phyloP scores from a whole-genome alignment of 2,797 vertebrate species.

The Hoplostethus atlanticus region DNA sequence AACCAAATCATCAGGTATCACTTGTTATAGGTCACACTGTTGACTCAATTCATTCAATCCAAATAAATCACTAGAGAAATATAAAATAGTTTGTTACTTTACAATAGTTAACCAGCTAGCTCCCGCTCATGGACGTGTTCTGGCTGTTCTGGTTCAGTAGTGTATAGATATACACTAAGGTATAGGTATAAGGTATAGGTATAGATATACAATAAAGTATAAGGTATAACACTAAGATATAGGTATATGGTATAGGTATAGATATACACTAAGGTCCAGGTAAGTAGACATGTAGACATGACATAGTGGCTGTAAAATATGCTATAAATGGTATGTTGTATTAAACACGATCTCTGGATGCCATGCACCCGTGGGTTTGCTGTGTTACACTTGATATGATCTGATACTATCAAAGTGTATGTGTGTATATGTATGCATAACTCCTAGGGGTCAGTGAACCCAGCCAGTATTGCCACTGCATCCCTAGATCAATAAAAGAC shows the following conservation, averaged over 20 bases:
- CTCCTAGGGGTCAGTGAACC: background rate
- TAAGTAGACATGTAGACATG: background rate
- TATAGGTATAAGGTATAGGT: too few species aligned
- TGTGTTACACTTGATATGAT: background rate
- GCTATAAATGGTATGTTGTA: background rate
- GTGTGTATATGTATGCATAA: background rate
- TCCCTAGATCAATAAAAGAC: conserved; percentile 1
- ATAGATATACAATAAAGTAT: too few species aligned
- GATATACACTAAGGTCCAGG: too few species aligned
- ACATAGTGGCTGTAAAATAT: background rate
- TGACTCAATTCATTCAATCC: background rate
- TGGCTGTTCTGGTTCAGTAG: too few species aligned
- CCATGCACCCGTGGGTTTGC: background rate
- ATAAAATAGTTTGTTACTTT: background rate
- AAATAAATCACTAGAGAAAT: background rate
- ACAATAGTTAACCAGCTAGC: background rate
- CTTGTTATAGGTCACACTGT: background rate
- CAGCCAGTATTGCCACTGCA: background rate
- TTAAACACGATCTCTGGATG: conserved; percentile 4
- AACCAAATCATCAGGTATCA: background rate
- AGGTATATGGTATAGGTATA: too few species aligned
- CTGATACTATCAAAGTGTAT: background rate
- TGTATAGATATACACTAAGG: too few species aligned
- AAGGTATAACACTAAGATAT: too few species aligned
- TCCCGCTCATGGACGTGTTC: background rate